phyloP scores from a whole-genome alignment of 2,797 vertebrate genomes.

The Danio albolineatus region DNA sequence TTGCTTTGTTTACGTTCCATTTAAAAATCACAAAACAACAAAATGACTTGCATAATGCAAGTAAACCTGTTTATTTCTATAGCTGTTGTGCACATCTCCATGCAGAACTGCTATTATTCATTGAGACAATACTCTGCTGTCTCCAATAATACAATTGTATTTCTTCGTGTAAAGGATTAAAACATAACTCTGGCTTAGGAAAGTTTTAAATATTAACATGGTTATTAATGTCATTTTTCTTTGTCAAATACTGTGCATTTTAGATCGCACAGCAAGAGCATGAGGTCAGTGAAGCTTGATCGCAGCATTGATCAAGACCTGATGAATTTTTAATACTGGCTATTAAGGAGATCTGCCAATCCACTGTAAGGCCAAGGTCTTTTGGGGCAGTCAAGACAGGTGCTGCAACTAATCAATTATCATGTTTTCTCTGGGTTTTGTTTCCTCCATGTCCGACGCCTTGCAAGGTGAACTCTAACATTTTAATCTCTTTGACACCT shows the following conservation, averaged over 20 bases:
- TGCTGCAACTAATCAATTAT: constrained; percentile 51
- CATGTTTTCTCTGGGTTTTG: constrained; percentile 51
- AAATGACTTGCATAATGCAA: background rate
- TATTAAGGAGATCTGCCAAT: constrained; percentile 59
- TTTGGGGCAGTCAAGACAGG: constrained; percentile 52
- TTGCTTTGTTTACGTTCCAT: background rate
- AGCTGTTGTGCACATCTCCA: background rate
- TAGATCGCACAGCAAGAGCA: constrained; percentile 57
- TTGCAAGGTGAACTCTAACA: constrained; percentile 47
- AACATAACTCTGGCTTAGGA: constrained; percentile 48
- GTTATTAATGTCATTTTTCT: constrained; percentile 64
- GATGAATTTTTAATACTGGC: constrained; percentile 63
- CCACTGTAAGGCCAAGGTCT: constrained; percentile 59
- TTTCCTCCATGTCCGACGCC: constrained; percentile 50
- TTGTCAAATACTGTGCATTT: constrained; percentile 40
- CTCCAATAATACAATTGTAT: background rate
- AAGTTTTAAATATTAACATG: constrained; percentile 64
- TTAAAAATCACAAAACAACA: background rate
- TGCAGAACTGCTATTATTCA: constrained; percentile 1
- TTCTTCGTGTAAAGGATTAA: constrained; percentile 19
- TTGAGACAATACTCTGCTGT: constrained; percentile 6
- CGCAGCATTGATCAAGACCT: constrained; percentile 63
- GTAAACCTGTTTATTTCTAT: background rate
- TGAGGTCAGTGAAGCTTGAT: constrained; percentile 56
- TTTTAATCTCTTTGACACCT: background rate